Evolutionary conservation across 2,888 invertebrate genomes (phyloP).

Genomic region (Galeopsomyia nigrocyanea): DNA sequence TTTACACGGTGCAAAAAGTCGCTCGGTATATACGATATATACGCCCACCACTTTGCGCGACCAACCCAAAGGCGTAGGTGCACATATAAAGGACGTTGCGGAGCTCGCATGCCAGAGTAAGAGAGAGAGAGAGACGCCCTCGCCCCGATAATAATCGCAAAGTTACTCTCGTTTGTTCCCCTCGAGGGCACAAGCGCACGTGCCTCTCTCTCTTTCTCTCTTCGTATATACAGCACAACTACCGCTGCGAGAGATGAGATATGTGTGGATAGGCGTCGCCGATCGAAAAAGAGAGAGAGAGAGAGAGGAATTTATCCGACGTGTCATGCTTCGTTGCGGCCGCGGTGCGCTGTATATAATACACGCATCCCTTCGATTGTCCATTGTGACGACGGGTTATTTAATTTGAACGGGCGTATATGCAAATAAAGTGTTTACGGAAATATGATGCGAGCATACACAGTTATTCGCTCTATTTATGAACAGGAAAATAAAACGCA

Average conservation of each 20-base stretch:
- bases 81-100: no score
- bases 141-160: slow-evolving; percentile 40
- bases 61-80: slow-evolving; percentile 45
- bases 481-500: no score
- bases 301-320: slow-evolving; percentile 22
- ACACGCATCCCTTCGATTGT: slow-evolving; percentile 11
- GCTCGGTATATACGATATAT: slow-evolving; percentile 3
- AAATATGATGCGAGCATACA: no score
- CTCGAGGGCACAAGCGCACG: neutral
- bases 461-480: no score
- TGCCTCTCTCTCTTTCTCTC: neutral
- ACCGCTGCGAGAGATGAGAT: slow-evolving; percentile 15
- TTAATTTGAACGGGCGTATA: no score
- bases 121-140: slow-evolving; percentile 34
- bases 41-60: slow-evolving; percentile 51
- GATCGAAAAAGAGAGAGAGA: slow-evolving; percentile 1
- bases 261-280: slow-evolving; percentile 23
- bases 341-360: neutral
- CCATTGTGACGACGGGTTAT: neutral
- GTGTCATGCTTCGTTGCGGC: neutral
- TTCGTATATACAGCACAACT: slow-evolving; percentile 8
- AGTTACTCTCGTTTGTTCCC: slow-evolving; percentile 36
- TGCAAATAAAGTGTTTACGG: no score
- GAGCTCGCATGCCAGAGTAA: slow-evolving; percentile 25
- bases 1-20: neutral